phyloP scores from a whole-genome alignment of 2,113 vertebrate species.

The Carettochelys insculpta region DNA sequence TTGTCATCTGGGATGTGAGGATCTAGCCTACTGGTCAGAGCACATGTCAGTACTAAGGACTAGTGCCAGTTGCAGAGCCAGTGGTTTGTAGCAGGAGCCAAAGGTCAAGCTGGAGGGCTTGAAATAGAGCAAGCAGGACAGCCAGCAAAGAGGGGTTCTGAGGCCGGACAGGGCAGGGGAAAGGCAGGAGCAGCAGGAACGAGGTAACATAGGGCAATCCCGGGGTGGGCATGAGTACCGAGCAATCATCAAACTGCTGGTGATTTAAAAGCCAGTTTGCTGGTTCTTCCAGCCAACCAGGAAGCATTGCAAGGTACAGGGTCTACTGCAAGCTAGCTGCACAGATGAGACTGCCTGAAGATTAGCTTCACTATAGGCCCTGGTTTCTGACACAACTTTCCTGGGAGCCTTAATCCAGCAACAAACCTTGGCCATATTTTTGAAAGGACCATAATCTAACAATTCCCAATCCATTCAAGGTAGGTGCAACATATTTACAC shows the following conservation, averaged over 20 bases:
- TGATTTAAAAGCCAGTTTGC: not conserved
- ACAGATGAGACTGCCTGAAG: not conserved
- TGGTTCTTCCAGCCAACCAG: not conserved
- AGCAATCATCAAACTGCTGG: not conserved
- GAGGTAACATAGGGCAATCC: not conserved
- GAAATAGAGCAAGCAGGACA: not conserved
- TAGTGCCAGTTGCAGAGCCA: not conserved
- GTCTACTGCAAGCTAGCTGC: not conserved
- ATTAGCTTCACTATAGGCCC: not conserved
- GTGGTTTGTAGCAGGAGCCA: not conserved
- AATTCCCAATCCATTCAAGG: not conserved
- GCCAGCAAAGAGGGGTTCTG: not conserved
- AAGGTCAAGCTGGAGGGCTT: no score
- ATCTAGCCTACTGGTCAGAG: not conserved
- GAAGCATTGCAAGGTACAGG: not conserved
- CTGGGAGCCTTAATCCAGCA: not conserved
- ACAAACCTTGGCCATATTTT: no score
- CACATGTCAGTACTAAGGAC: not conserved
- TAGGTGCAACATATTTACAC: not conserved
- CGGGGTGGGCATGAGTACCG: not conserved
- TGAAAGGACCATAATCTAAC: not conserved
- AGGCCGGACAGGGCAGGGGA: not conserved
- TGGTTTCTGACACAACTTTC: not conserved
- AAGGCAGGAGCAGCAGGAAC: not conserved
- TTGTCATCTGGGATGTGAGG: not conserved